These are phyloP conservation scores for Alca torda DNA, from an alignment of 2,797 vertebrate genomes.

Conservation along the genomic window DNA sequence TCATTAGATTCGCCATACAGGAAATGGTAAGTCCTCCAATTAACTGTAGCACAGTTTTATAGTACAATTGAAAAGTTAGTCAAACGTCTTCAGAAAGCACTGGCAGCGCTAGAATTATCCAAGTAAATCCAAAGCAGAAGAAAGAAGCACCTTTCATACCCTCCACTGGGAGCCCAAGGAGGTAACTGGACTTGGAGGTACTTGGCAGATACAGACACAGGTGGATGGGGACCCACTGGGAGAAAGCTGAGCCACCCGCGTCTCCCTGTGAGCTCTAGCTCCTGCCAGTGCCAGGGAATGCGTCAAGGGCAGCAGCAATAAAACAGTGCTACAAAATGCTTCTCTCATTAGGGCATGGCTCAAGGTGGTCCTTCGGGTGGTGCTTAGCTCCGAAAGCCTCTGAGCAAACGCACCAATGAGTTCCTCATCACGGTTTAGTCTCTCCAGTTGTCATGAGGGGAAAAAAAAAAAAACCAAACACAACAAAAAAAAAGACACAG, in stretches of 20 bases:
- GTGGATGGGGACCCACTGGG: background rate
- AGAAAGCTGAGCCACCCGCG: background rate
- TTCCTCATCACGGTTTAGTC: background rate
- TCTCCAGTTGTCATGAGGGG: conserved; percentile 1
- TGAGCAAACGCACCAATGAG: conserved; percentile 27
- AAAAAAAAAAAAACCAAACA: background rate
- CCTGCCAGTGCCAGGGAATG: conserved; percentile 46
- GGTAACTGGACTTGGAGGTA: conserved; percentile 42
- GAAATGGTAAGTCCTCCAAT: conserved; percentile 18
- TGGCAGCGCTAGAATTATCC: conserved; percentile 41
- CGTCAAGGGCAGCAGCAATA: conserved; percentile 32
- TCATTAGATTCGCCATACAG: conserved; percentile 18
- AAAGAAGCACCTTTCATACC: conserved; percentile 57
- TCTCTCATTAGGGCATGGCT: conserved; percentile 52
- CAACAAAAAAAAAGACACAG: background rate
- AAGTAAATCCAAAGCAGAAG: conserved; percentile 54
- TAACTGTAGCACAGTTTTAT: conserved; percentile 50
- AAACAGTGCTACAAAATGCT: conserved; percentile 60
- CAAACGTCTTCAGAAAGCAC: conserved; percentile 45
- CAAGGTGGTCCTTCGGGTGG: background rate
- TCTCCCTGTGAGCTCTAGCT: background rate
- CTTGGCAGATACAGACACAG: conserved; percentile 17
- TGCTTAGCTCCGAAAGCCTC: background rate
- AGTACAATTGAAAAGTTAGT: conserved; percentile 19
- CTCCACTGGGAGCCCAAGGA: conserved; percentile 11